Conservation (phyloP, 2,888 invertebrate genomes). For the Escarpia spicata region DNA sequence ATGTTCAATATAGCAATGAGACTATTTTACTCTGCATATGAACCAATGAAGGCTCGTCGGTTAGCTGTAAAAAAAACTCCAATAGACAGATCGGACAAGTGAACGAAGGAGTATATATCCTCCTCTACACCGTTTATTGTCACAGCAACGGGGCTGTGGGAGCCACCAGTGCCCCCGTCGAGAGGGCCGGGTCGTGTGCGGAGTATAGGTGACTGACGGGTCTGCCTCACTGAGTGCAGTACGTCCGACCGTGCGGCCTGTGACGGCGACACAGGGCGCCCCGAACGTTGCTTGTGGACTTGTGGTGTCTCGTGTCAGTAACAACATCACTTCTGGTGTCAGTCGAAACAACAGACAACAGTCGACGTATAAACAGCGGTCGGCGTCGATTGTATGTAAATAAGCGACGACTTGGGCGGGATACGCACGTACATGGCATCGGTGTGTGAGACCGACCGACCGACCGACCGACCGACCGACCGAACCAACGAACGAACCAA, state of each 20-base stretch:
- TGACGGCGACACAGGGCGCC: neutral
- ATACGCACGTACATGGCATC: neutral
- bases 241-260: neutral
- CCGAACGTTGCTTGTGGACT: neutral
- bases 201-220: neutral
- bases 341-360: neutral
- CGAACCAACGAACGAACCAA: neutral
- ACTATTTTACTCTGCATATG: too few species aligned
- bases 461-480: neutral
- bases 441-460: neutral
- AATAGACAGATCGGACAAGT: too few species aligned
- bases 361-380: neutral
- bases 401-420: neutral
- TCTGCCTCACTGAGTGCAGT: neutral
- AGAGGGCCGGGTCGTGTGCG: neutral
- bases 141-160: neutral
- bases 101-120: too few species aligned
- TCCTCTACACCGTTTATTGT: neutral
- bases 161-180: neutral
- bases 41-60: too few species aligned
- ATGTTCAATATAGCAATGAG: too few species aligned
- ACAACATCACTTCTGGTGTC: neutral
- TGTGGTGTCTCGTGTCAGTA: neutral
- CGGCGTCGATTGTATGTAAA: slow-evolving; percentile 1
- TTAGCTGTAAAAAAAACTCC: too few species aligned